phyloP scores from a whole-genome alignment of 2,888 invertebrate species.

The Tetranychus truncatus region DNA sequence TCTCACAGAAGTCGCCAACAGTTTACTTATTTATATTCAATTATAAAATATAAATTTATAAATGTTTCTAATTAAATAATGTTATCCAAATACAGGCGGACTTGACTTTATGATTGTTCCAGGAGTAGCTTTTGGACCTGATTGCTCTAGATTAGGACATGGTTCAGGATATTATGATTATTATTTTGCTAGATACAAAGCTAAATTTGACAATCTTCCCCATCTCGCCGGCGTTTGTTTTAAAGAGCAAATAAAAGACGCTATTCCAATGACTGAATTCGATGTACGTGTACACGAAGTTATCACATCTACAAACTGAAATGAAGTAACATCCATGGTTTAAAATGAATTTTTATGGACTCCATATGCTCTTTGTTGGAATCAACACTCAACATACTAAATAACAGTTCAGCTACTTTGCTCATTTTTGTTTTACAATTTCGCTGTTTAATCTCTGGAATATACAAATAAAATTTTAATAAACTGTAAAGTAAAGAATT shows the following conservation, averaged over 20 bases:
- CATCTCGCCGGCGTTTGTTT: neutral
- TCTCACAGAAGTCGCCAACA: neutral
- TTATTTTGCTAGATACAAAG: neutral
- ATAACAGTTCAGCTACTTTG: no score
- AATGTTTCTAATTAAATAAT: neutral
- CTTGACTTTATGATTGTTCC: slow-evolving; percentile 3
- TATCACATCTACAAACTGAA: no score
- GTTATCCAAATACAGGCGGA: neutral
- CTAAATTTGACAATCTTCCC: neutral
- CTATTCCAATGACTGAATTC: neutral
- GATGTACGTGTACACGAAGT: no score
- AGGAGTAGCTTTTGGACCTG: neutral
- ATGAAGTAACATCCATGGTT: no score
- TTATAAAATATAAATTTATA: neutral
- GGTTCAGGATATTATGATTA: slow-evolving; percentile 1
- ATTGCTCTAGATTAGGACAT: neutral
- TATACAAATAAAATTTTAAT: no score
- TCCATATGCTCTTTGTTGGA: no score
- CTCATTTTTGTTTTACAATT: no score
- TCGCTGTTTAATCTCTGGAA: no score
- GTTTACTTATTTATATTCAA: neutral
- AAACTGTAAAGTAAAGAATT: no score
- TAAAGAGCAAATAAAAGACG: neutral
- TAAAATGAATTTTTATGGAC: no score
- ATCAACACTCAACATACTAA: no score